Evolutionary conservation across 2,113 vertebrate species (phyloP).

Genomic region (Atherinomorus stipes): DNA sequence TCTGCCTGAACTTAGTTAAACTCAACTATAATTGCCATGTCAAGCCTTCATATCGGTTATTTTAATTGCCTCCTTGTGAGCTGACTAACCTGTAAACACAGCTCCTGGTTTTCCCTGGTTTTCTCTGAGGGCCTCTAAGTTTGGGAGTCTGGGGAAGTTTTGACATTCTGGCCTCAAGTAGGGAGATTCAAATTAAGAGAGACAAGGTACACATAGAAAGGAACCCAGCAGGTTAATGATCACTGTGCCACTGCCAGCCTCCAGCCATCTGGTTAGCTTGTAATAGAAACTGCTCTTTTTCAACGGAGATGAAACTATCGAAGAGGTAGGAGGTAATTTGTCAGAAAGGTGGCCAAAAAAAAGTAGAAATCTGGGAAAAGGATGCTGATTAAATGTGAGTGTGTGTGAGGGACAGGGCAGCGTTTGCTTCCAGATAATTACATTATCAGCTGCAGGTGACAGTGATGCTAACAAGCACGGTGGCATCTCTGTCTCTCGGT

Average conservation of each 20-base stretch:
- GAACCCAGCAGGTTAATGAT: conserved; percentile 60
- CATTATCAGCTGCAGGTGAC: conserved; percentile 42
- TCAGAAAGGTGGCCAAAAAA: neutral
- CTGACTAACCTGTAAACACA: conserved; percentile 4
- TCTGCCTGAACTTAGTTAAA: too few species aligned
- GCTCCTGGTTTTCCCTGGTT: neutral
- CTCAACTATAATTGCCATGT: too few species aligned
- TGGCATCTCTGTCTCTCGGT: neutral
- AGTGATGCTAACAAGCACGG: conserved; percentile 34
- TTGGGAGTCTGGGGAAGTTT: conserved; percentile 35
- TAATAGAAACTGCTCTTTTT: conserved; percentile 29
- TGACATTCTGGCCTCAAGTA: conserved; percentile 36
- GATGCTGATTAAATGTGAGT: conserved; percentile 20
- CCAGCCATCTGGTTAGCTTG: conserved; percentile 55
- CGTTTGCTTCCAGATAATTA: conserved; percentile 39
- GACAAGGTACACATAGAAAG: conserved; percentile 38
- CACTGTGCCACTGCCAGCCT: conserved; percentile 23
- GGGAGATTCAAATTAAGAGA: conserved; percentile 33
- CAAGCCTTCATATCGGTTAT: neutral
- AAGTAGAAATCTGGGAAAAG: conserved; percentile 17
- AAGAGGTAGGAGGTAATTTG: conserved; percentile 20
- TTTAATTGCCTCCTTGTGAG: neutral
- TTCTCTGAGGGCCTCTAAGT: neutral
- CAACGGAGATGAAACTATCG: conserved; percentile 16
- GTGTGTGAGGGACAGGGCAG: conserved; percentile 1